Percentiles rank a stretch among this genome's conserved stretches.
These are phyloP conservation scores for Pyrgilauda ruficollis DNA, from an alignment of 2,113 vertebrate genomes.

Conservation along the genomic window DNA sequence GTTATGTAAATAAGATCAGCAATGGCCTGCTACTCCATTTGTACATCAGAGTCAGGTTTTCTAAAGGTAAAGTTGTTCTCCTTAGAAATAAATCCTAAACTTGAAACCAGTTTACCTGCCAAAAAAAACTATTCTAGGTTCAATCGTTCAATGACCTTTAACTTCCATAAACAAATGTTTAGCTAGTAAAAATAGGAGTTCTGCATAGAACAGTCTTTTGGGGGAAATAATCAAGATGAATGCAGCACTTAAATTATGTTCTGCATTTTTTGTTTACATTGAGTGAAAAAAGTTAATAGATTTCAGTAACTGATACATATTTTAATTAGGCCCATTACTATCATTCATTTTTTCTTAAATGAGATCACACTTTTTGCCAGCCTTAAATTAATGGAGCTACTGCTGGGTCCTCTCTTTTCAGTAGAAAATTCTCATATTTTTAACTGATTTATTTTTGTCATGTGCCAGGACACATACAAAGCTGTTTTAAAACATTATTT, in stretches of 20 bases:
- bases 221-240: neutral
- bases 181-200: neutral
- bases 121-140: neutral
- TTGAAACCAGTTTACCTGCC: neutral
- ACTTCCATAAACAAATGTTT: neutral
- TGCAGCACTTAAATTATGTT: neutral
- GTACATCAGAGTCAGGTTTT: neutral
- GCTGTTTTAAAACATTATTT: neutral
- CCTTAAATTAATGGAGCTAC: neutral
- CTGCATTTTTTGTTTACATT: neutral
- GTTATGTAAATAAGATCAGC: neutral
- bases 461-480: neutral
- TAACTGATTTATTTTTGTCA: neutral
- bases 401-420: neutral
- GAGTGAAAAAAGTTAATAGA: neutral
- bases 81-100: neutral
- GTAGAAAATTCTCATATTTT: neutral
- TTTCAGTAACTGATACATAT: neutral
- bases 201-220: neutral
- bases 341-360: neutral
- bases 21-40: neutral
- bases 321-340: neutral
- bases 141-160: neutral
- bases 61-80: neutral
- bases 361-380: neutral